Base-by-base conservation (phyloP, 2,888 invertebrate species). In the Itoplectis maculator region DNA sequence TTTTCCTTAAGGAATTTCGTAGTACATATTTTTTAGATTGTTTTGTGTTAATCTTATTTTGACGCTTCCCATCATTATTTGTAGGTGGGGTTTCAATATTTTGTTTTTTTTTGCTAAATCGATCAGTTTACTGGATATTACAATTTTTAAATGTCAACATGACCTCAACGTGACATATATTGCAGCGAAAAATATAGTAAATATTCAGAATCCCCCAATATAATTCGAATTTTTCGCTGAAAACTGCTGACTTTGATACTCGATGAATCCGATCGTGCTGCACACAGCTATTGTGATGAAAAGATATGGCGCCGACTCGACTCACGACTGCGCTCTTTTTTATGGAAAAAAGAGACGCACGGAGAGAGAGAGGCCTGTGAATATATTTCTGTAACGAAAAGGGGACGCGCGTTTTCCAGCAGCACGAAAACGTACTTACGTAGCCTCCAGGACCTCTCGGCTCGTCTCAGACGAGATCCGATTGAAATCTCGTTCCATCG, bases 401-500 rank as follows among this genome's bases (percentile, higher is more conserved):
- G 74, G 7, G 37, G 45, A 29, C 29, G 42, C 29, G 42, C 65
- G 63, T 66, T 73, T 82, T 47, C 63, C 68, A 66, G 61, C 37
- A 73, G 75, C 77, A 72, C 61, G 63, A 82, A 68, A 76, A 69
- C 72, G 79, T 78, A 70, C 79, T 79, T 75, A 76, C 61, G 82
- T 76, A 72, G 75, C 76, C 47, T 35, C 68, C 49, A 65, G 20
- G 13, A 45, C 45, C 42, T 79, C 74, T 29, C 66, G 29, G 29
- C 51, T 75, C 49, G 35, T 42, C 49, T 18, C 42, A 29, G 72
- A 54, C 47, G 23, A 73, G 79, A 82, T 82, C 82, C 79, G 76
- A 82, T 82, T 82, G 82, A 82, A 82, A 82, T 79, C 82, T 72
- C 76, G 76, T 82, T 72, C 59, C 72, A 49, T 63, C 75, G 15